Percentiles rank a stretch among this genome's conserved stretches.
Conservation (phyloP, 2,888 invertebrate genomes). For the Hanleya hanleyi region DNA sequence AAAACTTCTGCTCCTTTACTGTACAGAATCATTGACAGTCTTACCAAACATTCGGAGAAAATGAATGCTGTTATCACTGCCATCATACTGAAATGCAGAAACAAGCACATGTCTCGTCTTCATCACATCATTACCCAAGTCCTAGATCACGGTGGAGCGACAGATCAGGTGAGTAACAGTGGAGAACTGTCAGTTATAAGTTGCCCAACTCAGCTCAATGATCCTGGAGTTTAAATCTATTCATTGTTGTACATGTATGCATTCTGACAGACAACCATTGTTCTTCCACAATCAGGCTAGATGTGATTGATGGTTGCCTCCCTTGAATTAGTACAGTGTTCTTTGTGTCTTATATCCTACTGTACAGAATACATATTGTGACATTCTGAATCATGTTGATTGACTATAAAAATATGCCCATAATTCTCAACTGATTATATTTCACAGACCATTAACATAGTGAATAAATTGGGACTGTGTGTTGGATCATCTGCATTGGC, state of each 20-base stretch:
- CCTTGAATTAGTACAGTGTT: background rate
- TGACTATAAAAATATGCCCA: no score
- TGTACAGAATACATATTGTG: no score
- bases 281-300: no score
- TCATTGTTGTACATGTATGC: no score
- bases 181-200: no score
- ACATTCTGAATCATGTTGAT: no score
- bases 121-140: background rate
- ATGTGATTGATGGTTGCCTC: no score
- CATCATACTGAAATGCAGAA: background rate
- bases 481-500: background rate
- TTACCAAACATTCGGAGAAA: background rate
- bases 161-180: background rate
- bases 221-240: no score
- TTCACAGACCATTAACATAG: background rate
- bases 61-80: background rate
- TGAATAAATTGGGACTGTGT: background rate
- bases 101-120: background rate
- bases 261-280: no score
- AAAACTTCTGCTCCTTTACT: background rate
- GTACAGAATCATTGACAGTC: background rate
- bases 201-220: no score
- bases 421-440: no score
- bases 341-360: background rate
- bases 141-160: background rate